Base-by-base conservation (phyloP, 2,888 invertebrate species). In the Cybosia mesomella region DNA sequence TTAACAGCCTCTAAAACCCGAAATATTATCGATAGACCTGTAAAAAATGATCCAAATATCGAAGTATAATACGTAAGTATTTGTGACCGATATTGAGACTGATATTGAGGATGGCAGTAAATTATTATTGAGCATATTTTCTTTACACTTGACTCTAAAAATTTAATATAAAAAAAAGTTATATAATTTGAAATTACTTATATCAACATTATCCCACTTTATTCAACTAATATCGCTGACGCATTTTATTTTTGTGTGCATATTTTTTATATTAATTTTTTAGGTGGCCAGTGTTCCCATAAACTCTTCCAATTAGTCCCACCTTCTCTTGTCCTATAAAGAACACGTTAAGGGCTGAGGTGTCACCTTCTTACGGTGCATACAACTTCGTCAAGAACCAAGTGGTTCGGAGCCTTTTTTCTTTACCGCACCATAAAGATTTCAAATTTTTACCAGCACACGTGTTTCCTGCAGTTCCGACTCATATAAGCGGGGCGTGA, bases 1-100 rank as follows among this genome's bases (percentile, higher is more conserved):
- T 62, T 67, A 62, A 49, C 28, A 49, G 43, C n/a, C 49, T 34
- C 34, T 67, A 58, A 61, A 67, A 62, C 53, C n/a, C 62, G 32
- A 34, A 49, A 58, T 43, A 18, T 62, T 62, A 58, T 49, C 62
- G 22, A 57, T 22, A 62, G n/a, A 49, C 32, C 43, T 55, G 15
- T 57, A 61, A 61, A 39, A 67, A 28, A 57, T 7, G 18, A 39
- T 61, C 15, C 61, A 32, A 57, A 57, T 57, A 61, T 49, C 22
- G 5, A 15, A 18, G 2, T 43, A 22, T 54, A 15, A 13, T 15
- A 39, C 34, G 32, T 34, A 49, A 32, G 18, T 49, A n/a, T 49
- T 18, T n/a, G 58, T 28, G 1, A 55, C 32, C n/a, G 4, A 9
- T 59, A 59, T 22, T 2, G 13, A 58, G 58, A 11, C 28, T 13